Percentiles rank a stretch among this genome's conserved stretches.
Evolutionary conservation across 2,797 vertebrate genomes (phyloP).

Genomic region (Echeneis naucrates): DNA sequence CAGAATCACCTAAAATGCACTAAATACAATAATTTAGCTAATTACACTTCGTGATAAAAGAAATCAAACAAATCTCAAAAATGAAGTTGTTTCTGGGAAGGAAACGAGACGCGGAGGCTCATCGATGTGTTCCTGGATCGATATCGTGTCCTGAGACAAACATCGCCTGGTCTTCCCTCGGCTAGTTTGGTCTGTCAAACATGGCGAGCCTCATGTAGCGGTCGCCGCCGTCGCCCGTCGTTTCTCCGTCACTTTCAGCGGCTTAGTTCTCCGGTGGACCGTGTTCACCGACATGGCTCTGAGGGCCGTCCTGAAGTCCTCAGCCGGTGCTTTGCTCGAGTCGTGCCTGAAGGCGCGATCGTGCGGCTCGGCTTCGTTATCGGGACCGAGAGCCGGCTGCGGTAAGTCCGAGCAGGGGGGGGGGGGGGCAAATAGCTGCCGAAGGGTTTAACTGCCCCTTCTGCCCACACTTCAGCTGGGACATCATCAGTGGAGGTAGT

Average conservation of each 20-base stretch:
- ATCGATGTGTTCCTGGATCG: constrained; percentile 70
- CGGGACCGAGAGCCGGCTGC: constrained; percentile 26
- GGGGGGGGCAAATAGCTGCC: rapidly evolving
- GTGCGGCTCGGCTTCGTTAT: constrained; percentile 26
- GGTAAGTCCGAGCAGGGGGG: constrained; percentile 49
- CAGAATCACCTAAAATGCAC: too few relatives aligned
- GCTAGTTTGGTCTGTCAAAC: constrained; percentile 70
- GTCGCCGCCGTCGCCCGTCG: constrained; percentile 37
- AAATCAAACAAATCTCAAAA: neutral
- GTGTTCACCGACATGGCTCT: constrained; percentile 69
- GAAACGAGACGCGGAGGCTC: neutral
- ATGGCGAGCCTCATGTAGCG: constrained; percentile 76
- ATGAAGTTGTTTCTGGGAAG: neutral
- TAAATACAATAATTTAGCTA: neutral
- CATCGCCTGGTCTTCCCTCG: neutral
- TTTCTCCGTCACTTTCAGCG: neutral
- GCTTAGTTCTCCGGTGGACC: neutral
- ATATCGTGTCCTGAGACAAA: neutral
- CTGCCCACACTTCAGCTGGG: neutral
- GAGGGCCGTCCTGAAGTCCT: constrained; percentile 63
- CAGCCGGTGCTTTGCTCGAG: constrained; percentile 60
- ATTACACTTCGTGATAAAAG: too few relatives aligned
- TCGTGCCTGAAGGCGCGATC: constrained; percentile 43
- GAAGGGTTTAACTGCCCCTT: neutral
- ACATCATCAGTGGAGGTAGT: constrained; percentile 1